phyloP scores from a whole-genome alignment of 2,113 vertebrate genomes.

The Psophia crepitans region DNA sequence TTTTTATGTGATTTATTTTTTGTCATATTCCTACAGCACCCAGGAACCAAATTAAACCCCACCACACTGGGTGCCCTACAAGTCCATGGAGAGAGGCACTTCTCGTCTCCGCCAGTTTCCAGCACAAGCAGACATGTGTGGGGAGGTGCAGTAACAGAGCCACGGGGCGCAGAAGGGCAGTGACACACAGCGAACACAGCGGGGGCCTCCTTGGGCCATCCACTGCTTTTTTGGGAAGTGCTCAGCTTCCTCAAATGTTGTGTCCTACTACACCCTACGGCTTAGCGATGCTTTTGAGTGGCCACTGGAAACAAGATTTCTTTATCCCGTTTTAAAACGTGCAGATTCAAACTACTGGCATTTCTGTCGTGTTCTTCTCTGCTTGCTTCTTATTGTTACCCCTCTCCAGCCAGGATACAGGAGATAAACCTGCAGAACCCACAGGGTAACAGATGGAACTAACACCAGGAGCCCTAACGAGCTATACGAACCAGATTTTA shows the following conservation, averaged over 20 bases:
- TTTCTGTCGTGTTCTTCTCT: not conserved
- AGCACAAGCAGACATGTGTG: not conserved
- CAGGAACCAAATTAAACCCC: not conserved
- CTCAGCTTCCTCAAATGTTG: not conserved
- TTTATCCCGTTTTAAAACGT: not conserved
- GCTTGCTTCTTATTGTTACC: not conserved
- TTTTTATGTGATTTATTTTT: not conserved
- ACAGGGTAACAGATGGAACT: not conserved
- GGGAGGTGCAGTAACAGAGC: rapidly evolving
- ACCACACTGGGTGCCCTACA: not conserved
- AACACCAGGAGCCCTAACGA: not conserved
- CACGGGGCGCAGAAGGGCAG: not conserved
- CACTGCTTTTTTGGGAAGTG: rapidly evolving
- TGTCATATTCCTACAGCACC: not conserved
- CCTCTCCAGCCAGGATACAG: not conserved
- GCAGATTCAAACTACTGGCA: not conserved
- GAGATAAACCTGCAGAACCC: not conserved
- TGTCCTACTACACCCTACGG: not conserved
- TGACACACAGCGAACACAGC: not conserved
- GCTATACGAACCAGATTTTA: not conserved
- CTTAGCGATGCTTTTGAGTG: not conserved
- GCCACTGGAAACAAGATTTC: not conserved
- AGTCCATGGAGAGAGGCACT: not conserved
- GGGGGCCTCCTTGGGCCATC: not conserved
- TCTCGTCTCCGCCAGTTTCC: not conserved